Conservation (phyloP, 1,140 invertebrate genomes). For the Trachymyrmex cornetzi region DNA sequence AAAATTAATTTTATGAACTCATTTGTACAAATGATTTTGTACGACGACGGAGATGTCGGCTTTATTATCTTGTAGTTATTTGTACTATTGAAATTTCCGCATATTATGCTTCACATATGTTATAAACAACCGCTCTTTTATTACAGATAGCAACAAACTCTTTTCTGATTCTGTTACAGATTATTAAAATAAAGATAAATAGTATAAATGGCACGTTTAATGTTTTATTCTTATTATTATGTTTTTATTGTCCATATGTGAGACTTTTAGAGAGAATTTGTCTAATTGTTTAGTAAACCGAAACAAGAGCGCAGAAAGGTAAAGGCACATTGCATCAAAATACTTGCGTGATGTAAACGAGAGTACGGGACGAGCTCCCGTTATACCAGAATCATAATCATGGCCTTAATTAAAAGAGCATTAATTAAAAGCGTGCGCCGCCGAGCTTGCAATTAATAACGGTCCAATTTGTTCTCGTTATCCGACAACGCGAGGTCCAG, state of each 20-base stretch:
- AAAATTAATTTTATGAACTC: background rate
- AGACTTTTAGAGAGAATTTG: background rate
- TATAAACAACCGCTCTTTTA: background rate
- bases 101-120: background rate
- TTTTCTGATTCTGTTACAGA: background rate
- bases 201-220: background rate
- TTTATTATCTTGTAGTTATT: background rate
- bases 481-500: constrained; percentile 47
- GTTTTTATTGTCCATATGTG: background rate
- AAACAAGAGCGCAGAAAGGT: constrained; percentile 9
- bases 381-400: constrained; percentile 71
- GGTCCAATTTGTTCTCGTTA: constrained; percentile 80
- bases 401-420: constrained; percentile 77
- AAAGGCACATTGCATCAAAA: constrained; percentile 23
- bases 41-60: background rate
- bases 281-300: constrained; percentile 50
- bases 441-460: constrained; percentile 72
- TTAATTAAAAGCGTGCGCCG: constrained; percentile 75
- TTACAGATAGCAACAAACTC: too few species aligned
- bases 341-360: constrained; percentile 48
- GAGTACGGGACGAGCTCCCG: constrained; percentile 37
- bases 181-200: background rate
- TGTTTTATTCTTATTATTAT: background rate
- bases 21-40: background rate
- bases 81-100: background rate